A percentile compares a stretch with the other conserved stretches of the same genome.
These are phyloP conservation scores for human DNA, from an alignment of 2,113 vertebrate genomes.

Conservation along the genomic window GRCh38 chr1:2255501-2256000, in stretches of 20 bases:
- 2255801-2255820: neutral
- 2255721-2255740: neutral
- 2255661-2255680: neutral
- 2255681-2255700: neutral
- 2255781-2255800: neutral
- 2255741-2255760: neutral
- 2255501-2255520: neutral
- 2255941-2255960: neutral
- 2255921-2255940: neutral
- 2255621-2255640: neutral
- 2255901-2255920: neutral
- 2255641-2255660: neutral
- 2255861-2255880: neutral
- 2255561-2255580: neutral
- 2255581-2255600: neutral
- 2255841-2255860: fast-evolving
- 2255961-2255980: neutral
- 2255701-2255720: neutral
- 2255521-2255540: neutral
- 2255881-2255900: neutral
- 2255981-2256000: neutral
- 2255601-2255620: neutral
- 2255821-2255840: neutral
- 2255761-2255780: neutral
- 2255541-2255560: neutral